These are phyloP conservation scores for Sphenodon punctatus DNA, from an alignment of 2,797 vertebrate genomes.

Conservation along the genomic window DNA sequence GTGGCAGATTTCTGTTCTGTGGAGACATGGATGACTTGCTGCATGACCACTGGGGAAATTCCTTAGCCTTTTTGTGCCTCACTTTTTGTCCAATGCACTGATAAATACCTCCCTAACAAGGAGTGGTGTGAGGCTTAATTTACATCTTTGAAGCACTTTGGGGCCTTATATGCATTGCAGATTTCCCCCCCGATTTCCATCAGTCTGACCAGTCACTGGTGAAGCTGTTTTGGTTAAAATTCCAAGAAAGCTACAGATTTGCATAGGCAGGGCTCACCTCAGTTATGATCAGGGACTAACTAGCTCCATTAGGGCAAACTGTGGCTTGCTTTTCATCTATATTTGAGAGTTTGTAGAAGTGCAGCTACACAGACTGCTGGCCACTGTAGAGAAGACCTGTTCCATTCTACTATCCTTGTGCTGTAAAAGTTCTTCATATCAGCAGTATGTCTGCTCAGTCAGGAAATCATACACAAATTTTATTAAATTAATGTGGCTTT, in stretches of 20 bases:
- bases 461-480: fast-evolving
- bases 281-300: neutral
- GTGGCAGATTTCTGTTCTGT: too few relatives aligned
- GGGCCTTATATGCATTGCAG: neutral
- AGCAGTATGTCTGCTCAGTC: fast-evolving
- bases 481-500: neutral
- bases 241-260: neutral
- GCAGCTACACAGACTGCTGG: neutral
- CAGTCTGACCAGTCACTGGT: neutral
- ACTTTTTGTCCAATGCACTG: neutral
- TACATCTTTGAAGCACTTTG: neutral
- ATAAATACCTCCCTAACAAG: neutral
- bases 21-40: too few relatives aligned
- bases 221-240: neutral
- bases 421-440: neutral
- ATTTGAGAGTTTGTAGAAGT: neutral
- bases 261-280: neutral
- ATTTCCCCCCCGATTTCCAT: neutral
- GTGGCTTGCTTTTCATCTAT: neutral
- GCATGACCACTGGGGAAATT: neutral
- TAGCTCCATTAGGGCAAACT: neutral
- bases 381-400: neutral
- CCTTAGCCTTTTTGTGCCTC: neutral
- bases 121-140: neutral
- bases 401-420: neutral